Percentiles rank a stretch among this genome's conserved stretches.
phyloP scores from a whole-genome alignment of 1,140 invertebrate species.

The Nebria ingens region DNA sequence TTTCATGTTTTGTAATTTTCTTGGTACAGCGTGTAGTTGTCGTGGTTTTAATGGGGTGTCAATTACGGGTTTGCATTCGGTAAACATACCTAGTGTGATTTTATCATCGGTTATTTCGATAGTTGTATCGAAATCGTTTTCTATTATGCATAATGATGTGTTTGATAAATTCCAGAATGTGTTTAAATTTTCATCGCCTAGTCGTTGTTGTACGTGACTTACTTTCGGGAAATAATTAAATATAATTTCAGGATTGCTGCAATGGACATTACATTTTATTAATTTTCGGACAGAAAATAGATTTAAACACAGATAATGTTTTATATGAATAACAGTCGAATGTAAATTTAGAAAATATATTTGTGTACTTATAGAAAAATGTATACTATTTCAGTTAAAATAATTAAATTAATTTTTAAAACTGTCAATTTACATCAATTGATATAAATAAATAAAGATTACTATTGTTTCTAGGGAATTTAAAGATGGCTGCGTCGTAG shows the following conservation, averaged over 20 bases:
- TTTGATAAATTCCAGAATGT: slow-evolving; percentile 23
- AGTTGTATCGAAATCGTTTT: background rate
- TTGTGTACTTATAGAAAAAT: too few relatives aligned
- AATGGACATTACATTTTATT: slow-evolving; percentile 11
- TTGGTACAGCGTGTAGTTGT: slow-evolving; percentile 9
- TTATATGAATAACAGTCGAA: too few relatives aligned
- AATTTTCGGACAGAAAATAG: too few relatives aligned
- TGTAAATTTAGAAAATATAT: too few relatives aligned
- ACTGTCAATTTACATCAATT: too few relatives aligned
- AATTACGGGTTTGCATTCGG: background rate
- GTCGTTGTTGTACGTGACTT: slow-evolving; percentile 41
- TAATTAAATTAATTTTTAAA: too few relatives aligned
- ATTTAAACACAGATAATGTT: too few relatives aligned
- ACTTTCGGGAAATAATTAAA: slow-evolving; percentile 39
- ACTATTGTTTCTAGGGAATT: too few relatives aligned
- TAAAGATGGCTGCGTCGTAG: too few relatives aligned
- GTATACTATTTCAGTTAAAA: too few relatives aligned
- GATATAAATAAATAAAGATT: too few relatives aligned
- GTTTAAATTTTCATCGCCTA: slow-evolving; percentile 15
- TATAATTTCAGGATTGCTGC: slow-evolving; percentile 28
- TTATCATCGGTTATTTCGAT: slow-evolving; percentile 10
- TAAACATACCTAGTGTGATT: slow-evolving; percentile 17
- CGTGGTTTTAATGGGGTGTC: slow-evolving; percentile 15
- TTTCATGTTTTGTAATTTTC: slow-evolving; percentile 24
- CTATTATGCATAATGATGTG: slow-evolving; percentile 7